A percentile compares a stretch with the other conserved stretches of the same genome.
These are phyloP conservation scores for Drosophila mettleri DNA, from an alignment of 2,888 invertebrate genomes.

Conservation along the genomic window DNA sequence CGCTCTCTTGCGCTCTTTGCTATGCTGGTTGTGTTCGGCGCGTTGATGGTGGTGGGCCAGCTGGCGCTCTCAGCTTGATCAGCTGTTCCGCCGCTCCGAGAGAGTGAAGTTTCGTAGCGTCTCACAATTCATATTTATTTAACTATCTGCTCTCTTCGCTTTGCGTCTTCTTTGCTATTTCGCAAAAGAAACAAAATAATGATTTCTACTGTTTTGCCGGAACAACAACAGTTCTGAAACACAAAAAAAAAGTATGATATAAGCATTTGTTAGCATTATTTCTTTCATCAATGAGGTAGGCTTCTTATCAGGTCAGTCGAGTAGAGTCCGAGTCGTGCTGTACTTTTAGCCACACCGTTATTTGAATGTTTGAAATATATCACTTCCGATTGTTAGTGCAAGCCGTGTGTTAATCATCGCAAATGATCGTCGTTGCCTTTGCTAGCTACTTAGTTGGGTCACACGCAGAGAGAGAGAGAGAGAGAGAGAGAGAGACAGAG, in stretches of 20 bases:
- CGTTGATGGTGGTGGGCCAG: neutral
- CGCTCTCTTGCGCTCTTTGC: slow-evolving; percentile 15
- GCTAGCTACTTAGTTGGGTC: no score
- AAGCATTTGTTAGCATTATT: neutral
- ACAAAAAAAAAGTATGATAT: neutral
- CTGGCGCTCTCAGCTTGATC: slow-evolving; percentile 4
- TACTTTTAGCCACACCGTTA: neutral
- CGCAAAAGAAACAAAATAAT: slow-evolving; percentile 11
- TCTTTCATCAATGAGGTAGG: slow-evolving; percentile 10
- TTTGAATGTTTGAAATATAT: neutral
- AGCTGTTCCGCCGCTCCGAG: neutral
- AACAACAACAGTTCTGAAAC: neutral
- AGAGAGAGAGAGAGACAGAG: slow-evolving; percentile 20
- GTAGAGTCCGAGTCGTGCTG: neutral
- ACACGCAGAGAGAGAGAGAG: neutral
- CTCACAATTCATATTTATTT: neutral
- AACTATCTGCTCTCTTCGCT: neutral
- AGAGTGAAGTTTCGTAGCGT: neutral
- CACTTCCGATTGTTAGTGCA: slow-evolving; percentile 26
- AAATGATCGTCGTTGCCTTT: slow-evolving; percentile 5
- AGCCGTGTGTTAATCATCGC: slow-evolving; percentile 38
- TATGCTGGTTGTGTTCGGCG: neutral
- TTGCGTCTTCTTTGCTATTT: neutral
- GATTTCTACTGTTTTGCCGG: neutral
- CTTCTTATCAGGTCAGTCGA: neutral